phyloP scores from a whole-genome alignment of 2,113 vertebrate genomes.

The Halcyon malimbica region DNA sequence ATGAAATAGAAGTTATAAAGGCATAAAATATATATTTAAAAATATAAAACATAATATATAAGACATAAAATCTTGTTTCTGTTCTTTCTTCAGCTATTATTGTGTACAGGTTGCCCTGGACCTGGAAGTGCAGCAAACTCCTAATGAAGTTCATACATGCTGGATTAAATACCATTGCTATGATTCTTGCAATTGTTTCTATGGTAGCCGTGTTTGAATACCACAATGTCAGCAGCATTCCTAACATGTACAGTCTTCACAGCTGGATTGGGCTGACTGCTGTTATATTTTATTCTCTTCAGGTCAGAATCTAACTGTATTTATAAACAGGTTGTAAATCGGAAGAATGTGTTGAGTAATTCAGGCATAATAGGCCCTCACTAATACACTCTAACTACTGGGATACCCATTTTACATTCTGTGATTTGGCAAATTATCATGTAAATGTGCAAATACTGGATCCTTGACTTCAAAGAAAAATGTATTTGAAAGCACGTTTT shows the following conservation, averaged over 20 bases:
- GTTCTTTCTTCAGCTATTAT: conserved; percentile 76
- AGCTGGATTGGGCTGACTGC: conserved; percentile 93
- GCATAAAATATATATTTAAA: too few species aligned
- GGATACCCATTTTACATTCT: neutral
- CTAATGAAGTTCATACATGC: conserved; percentile 95
- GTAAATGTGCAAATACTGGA: neutral
- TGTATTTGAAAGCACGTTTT: neutral
- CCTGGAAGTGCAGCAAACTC: conserved; percentile 92
- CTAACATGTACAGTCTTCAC: conserved; percentile 98
- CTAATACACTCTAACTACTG: neutral
- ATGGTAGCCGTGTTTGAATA: conserved; percentile 91
- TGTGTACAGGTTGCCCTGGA: conserved; percentile 94
- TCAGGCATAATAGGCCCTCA: neutral
- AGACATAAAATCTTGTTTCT: conserved; percentile 17
- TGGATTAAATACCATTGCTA: conserved; percentile 83
- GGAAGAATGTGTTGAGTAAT: conserved; percentile 1
- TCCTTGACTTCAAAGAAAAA: neutral
- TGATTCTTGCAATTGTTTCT: conserved; percentile 82
- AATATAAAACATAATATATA: neutral
- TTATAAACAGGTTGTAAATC: conserved; percentile 18
- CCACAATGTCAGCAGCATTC: conserved; percentile 83
- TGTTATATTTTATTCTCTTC: conserved; percentile 82
- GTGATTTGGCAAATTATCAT: neutral
- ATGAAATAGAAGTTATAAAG: too few species aligned
- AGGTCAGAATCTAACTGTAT: conserved; percentile 79